These are phyloP conservation scores for Eulithis testata DNA, from an alignment of 2,888 invertebrate genomes.

Conservation along the genomic window DNA sequence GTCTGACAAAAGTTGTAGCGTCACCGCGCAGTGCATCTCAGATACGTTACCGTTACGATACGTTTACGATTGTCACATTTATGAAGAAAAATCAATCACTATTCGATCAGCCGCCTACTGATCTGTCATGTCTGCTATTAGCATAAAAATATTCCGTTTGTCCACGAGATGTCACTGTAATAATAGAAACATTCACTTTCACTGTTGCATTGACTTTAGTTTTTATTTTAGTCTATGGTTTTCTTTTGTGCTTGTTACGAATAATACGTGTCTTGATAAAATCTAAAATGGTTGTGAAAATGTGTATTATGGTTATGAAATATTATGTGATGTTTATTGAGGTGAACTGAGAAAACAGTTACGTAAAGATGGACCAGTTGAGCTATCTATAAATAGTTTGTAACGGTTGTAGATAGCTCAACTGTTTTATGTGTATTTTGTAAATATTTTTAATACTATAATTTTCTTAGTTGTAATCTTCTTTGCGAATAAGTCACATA, in stretches of 20 bases:
- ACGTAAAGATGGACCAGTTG: no score
- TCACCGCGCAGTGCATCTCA: no score
- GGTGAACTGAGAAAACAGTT: neutral
- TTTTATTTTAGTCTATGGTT: slow-evolving; percentile 8
- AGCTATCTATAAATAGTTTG: no score
- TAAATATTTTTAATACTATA: no score
- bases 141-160: slow-evolving; percentile 17
- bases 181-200: slow-evolving; percentile 26
- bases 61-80: no score
- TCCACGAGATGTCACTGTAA: slow-evolving; percentile 15
- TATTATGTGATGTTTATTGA: slow-evolving; percentile 1
- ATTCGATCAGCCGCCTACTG: slow-evolving; percentile 15
- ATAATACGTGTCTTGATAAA: slow-evolving; percentile 24
- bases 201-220: slow-evolving; percentile 15
- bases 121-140: slow-evolving; percentile 12
- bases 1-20: no score
- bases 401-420: no score
- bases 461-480: no score
- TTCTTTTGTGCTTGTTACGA: slow-evolving; percentile 15
- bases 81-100: slow-evolving; percentile 11
- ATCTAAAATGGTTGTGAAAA: neutral
- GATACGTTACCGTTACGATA: no score
- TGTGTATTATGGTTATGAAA: slow-evolving; percentile 2
- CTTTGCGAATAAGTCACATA: no score
- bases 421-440: no score